Conservation (phyloP, 2,888 invertebrate species). For the Ornithoptera alexandrae region DNA sequence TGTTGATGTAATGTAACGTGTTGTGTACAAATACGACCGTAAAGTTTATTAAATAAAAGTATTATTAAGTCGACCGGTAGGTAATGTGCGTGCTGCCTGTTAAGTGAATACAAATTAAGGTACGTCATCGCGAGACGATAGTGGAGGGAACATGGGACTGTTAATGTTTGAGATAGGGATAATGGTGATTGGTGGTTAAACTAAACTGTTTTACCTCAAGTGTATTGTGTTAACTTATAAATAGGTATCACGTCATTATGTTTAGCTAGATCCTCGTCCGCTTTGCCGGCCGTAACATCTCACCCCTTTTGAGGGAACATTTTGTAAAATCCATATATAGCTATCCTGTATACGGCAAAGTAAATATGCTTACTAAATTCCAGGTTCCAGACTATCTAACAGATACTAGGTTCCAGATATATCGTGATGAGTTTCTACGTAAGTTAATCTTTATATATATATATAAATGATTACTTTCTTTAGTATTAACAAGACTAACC, state of each 20-base stretch:
- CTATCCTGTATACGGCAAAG: too few species aligned
- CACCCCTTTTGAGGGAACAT: too few species aligned
- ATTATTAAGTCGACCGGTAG: slow-evolving; percentile 9
- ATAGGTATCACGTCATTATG: slow-evolving; percentile 40
- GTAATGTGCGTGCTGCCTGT: slow-evolving; percentile 1
- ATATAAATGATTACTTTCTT: background rate
- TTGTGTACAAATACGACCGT: slow-evolving; percentile 1
- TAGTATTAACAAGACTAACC: background rate
- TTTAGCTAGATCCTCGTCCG: too few species aligned
- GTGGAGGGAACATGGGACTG: slow-evolving; percentile 40
- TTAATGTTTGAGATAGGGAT: slow-evolving; percentile 35
- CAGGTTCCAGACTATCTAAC: too few species aligned
- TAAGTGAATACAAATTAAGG: slow-evolving; percentile 25
- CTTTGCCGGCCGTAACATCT: too few species aligned
- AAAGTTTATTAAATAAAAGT: slow-evolving; percentile 22
- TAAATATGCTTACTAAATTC: too few species aligned
- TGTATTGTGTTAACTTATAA: slow-evolving; percentile 40
- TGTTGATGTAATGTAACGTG: slow-evolving; percentile 6
- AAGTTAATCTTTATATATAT: background rate
- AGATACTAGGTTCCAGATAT: too few species aligned
- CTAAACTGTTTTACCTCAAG: slow-evolving; percentile 34
- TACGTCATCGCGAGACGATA: slow-evolving; percentile 24
- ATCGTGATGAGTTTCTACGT: too few species aligned
- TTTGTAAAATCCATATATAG: too few species aligned
- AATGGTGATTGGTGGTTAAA: slow-evolving; percentile 38